A percentile compares a stretch with the other conserved stretches of the same genome.
phyloP scores from a whole-genome alignment of 2,113 vertebrate species.

The Aspidoscelis tigris region DNA sequence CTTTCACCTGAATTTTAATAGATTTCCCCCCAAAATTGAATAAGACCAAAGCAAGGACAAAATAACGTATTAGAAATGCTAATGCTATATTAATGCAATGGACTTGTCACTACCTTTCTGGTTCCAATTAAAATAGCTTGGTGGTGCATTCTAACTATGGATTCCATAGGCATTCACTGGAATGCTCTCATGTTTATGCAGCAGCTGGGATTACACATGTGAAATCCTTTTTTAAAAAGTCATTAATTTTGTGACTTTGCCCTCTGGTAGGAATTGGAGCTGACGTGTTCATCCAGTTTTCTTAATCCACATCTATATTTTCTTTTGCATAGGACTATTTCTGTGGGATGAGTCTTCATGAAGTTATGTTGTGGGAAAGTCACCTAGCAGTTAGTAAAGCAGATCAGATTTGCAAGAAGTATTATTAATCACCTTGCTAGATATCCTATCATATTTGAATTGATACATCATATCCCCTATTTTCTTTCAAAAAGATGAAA shows the following conservation, averaged over 20 bases:
- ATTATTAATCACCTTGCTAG: too few species aligned
- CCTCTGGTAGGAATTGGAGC: not conserved
- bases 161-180: not conserved
- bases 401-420: too few species aligned
- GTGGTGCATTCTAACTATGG: not conserved
- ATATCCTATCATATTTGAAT: too few species aligned
- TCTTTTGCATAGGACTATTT: not conserved
- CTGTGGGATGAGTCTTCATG: not conserved
- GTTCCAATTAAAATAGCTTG: slow-evolving; percentile 24
- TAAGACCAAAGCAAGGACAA: slow-evolving; percentile 48
- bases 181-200: not conserved
- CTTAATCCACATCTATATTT: not conserved
- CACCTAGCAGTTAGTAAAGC: not conserved
- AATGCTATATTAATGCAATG: slow-evolving; percentile 22
- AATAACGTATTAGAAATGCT: slow-evolving; percentile 7
- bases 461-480: too few species aligned
- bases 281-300: not conserved
- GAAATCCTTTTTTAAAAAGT: not conserved
- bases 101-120: slow-evolving; percentile 17
- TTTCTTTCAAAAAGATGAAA: too few species aligned
- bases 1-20: slow-evolving; percentile 28
- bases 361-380: not conserved
- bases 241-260: not conserved
- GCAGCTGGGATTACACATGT: not conserved
- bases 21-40: slow-evolving; percentile 12